Evolutionary conservation across 2,888 invertebrate genomes (phyloP), one percentile per base, ranked within the genome.

Genomic region (Lasioglossum vierecki): DNA sequence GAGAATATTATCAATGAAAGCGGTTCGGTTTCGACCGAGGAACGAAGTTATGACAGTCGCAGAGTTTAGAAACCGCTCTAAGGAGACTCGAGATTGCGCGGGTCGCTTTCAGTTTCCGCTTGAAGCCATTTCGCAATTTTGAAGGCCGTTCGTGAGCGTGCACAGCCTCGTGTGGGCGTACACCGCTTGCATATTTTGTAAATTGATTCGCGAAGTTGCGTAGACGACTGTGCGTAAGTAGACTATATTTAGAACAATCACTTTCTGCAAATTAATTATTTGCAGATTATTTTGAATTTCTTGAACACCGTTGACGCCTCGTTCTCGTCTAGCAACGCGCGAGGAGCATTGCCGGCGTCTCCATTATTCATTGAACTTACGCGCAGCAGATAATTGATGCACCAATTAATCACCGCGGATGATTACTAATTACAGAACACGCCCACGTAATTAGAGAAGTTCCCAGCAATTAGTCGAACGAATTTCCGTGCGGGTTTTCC

Each of bases 81-180:
- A 70, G 77, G 76, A 53, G 80, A 75, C 73, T 57, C 77, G 77
- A 83, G 83, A 76, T 85, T 81, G 79, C 76, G 39, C 57, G 81
- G 81, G 80, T 86, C 82, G 86, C 85, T 85, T 86, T 82, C 84
- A 76, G 77, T 86, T 84, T 86, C 86, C 84, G 85, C 76, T 76
- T 79, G 30, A 49, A 53, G 53, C 71, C 30, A 44, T 86, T 86
- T 76, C 86, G 74, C 82, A 86, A 84, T 79, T 86, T 84, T 77
- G 81, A 86, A 86, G 84, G 86, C 82, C 85, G 81, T 63, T 41
- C 63, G 74, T 49, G 72, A 78, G 57, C 78, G 71, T 78, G 60
- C 68, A 57, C 35, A 30, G 39, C 44, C 66, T 68, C 30, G 72
- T 39, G 83, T 77, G 46, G 79, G 82, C 72, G 84, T 82, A 49